Percentiles rank a stretch among this genome's conserved stretches.
phyloP scores from a whole-genome alignment of 2,888 invertebrate genomes.

The Scaptomyza caliginosa region DNA sequence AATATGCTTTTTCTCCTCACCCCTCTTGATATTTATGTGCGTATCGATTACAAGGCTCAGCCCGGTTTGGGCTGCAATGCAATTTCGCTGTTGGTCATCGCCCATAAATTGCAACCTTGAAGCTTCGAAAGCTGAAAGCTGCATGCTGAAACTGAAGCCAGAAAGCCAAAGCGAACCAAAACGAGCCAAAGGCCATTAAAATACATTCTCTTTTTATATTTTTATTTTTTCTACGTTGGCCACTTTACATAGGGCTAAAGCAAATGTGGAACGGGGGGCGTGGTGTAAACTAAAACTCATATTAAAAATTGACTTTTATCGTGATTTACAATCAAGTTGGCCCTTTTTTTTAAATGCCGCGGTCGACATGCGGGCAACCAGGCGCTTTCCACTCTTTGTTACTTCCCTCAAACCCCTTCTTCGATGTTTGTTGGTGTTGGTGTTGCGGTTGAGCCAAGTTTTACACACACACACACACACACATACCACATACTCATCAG shows the following conservation, averaged over 20 bases:
- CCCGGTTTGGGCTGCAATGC: conserved; percentile 43
- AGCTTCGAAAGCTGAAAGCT: conserved; percentile 45
- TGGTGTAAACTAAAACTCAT: conserved; percentile 71
- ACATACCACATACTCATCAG: conserved; percentile 46
- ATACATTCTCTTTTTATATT: conserved; percentile 48
- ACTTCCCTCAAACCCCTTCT: not conserved
- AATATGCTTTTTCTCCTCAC: conserved; percentile 63
- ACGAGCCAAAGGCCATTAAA: conserved; percentile 73
- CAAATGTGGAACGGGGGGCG: conserved; percentile 6
- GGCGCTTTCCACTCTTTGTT: not conserved
- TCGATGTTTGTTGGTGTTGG: conserved; percentile 51
- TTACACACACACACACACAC: conserved; percentile 28
- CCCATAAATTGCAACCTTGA: conserved; percentile 79
- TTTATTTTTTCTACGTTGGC: conserved; percentile 28
- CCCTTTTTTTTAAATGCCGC: conserved; percentile 75
- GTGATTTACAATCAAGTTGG: conserved; percentile 80
- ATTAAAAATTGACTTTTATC: conserved; percentile 82
- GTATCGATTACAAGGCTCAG: conserved; percentile 56
- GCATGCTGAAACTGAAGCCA: conserved; percentile 45
- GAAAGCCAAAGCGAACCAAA: conserved; percentile 31
- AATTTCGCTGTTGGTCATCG: conserved; percentile 77
- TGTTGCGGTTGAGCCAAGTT: conserved; percentile 60
- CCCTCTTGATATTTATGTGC: conserved; percentile 67
- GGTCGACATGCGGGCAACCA: conserved; percentile 74
- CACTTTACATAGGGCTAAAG: conserved; percentile 44